Base-by-base conservation (phyloP, 2,113 vertebrate species). In the Oostethus manadensis region DNA sequence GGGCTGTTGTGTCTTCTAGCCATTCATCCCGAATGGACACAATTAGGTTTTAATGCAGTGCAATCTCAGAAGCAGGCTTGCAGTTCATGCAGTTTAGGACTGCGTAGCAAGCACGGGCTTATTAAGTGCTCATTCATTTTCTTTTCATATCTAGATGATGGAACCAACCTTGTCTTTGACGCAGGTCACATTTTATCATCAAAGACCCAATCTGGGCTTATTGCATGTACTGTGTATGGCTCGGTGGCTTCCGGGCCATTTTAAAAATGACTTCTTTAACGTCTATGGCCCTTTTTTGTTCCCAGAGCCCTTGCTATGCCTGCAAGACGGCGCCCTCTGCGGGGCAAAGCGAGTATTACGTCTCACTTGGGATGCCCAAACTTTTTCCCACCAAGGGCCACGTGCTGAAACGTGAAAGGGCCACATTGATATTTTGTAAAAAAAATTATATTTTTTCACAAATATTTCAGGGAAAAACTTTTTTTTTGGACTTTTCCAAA, bases 1-100 rank as follows among this genome's bases (percentile, higher is more conserved):
- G 33, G 5, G 33, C 6, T 55, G 53, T 18, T 29, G 9, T 26
- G 77, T 64, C 62, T 58, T 53, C 64, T 40, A 54, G 59, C 78
- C 62, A 84, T 75, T 73, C 66, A 75, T 56, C 69, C 57, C 11
- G 43, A 55, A 71, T 80, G 73, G 83, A 82, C 70, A 74, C 35
- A 57, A 84, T 83, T 81, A 82, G 61, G 58, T 73, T 80, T 69
- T 79, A 83, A 77, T 78, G 65, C 22, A 46, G 71, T 64, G 71
- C 71, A 75, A 74, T 79, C 76, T 82, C 73, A 35, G 53, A 56
- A 42, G 46, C 51, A 15, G 1, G n/a, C 57, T 65, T 75, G 63
- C 73, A 46, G 7, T 58, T 76, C 66, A 76, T 70, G 40, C 23
- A 60, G 50, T 70, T 59, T 29, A 7, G 58, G 57, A 68, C 53